Evolutionary conservation across 1,140 invertebrate species (phyloP).

Genomic region (Macrotrachela quadricornifera): DNA sequence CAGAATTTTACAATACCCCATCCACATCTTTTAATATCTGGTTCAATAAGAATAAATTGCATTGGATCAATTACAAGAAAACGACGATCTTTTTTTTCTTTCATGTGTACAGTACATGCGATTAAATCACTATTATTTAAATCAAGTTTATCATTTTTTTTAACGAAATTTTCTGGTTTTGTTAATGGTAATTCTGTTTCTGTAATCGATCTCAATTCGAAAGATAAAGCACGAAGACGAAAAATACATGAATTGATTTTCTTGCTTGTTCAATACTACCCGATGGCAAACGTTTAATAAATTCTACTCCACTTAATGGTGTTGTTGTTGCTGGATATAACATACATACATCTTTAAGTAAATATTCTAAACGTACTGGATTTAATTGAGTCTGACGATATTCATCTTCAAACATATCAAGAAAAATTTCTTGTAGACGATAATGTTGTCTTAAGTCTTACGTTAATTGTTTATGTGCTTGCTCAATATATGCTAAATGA

Average conservation of each 20-base stretch:
- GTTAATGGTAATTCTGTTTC: constrained; percentile 76
- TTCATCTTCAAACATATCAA: constrained; percentile 98
- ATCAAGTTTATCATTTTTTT: constrained; percentile 72
- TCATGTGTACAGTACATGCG: constrained; percentile 69
- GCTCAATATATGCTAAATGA: constrained; percentile 48
- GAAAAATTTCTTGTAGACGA: constrained; percentile 82
- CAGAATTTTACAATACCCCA: constrained; percentile 92
- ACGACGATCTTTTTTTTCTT: constrained; percentile 66
- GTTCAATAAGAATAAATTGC: constrained; percentile 86
- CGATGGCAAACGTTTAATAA: constrained; percentile 75
- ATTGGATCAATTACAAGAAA: constrained; percentile 82
- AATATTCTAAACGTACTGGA: constrained; percentile 22
- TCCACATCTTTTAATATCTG: constrained; percentile 66
- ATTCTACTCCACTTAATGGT: constrained; percentile 80
- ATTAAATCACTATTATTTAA: constrained; percentile 90
- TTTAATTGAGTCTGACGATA: constrained; percentile 35
- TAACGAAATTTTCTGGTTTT: constrained; percentile 62
- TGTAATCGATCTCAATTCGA: constrained; percentile 52
- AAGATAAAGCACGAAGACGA: constrained; percentile 56
- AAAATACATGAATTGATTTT: constrained; percentile 74
- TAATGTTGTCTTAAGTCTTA: constrained; percentile 69
- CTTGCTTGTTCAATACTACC: constrained; percentile 83
- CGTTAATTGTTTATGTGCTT: constrained; percentile 61
- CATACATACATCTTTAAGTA: constrained; percentile 63
- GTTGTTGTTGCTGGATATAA: constrained; percentile 83